Evolutionary conservation across 2,888 invertebrate genomes (phyloP).

Genomic region (Mythimna lalbum): DNA sequence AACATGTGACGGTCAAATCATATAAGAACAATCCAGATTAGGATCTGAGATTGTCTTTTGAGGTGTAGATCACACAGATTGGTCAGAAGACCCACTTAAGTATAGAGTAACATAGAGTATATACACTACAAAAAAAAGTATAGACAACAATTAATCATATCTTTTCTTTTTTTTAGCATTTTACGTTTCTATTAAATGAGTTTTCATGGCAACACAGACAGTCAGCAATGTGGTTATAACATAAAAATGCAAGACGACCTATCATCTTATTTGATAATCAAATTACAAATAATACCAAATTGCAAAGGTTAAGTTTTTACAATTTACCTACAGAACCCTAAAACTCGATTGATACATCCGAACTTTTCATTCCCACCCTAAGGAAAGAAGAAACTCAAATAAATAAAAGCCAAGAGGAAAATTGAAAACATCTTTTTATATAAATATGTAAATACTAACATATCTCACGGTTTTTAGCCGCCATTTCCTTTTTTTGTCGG

Average conservation of each 20-base stretch:
- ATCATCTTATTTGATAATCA: neutral
- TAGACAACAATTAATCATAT: too few relatives aligned
- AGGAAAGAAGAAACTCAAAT: conserved; percentile 42
- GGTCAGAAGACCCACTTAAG: too few relatives aligned
- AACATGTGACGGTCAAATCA: too few relatives aligned
- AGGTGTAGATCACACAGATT: too few relatives aligned
- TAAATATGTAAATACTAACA: conserved; percentile 68
- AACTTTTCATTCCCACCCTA: conserved; percentile 35
- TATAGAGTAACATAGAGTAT: too few relatives aligned
- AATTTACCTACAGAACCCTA: neutral
- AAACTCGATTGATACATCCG: conserved; percentile 9
- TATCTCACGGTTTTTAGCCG: conserved; percentile 63
- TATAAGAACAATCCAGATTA: too few relatives aligned
- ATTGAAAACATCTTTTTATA: conserved; percentile 65
- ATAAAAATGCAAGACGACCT: neutral
- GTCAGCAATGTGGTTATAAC: too few relatives aligned
- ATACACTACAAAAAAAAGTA: too few relatives aligned
- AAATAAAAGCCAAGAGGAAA: conserved; percentile 63
- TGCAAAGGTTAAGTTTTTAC: neutral
- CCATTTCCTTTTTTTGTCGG: conserved; percentile 57
- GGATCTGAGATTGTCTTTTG: too few relatives aligned
- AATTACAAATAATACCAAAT: neutral
- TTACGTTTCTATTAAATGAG: too few relatives aligned
- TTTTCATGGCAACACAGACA: too few relatives aligned
- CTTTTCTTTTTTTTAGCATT: too few relatives aligned